Base-by-base conservation (phyloP, 1,140 invertebrate species). In the Euwallacea fornicatus region DNA sequence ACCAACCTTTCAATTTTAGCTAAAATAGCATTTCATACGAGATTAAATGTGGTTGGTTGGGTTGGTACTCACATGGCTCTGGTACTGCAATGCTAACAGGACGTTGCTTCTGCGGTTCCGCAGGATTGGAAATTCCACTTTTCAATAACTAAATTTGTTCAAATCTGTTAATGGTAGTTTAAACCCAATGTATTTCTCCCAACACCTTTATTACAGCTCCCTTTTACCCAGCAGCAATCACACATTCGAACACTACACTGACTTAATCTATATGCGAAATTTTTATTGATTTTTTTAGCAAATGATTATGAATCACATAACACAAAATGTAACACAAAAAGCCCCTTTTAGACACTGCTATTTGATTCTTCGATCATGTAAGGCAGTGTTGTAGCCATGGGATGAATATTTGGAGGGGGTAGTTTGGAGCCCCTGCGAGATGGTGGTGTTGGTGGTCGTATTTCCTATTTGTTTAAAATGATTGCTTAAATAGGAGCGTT, bases 291-390 rank as follows among this genome's bases (percentile, higher is more conserved):
- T 33, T 33, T n/a, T 33, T 33, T 33, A 33, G 21, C 21, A 33
- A 33, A 33, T 33, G 21, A 33, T 33, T 33, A 33, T 33, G 21
- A 33, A 33, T 33, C 21, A 33, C 21, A 33, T 33, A 33, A 33
- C 21, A 33, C 21, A 33, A 33, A 33, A 4, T 33, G 21, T 33
- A 33, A 33, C 21, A 33, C 21, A 33, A 33, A 33, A 33, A 33
- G 21, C 21, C 21, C 21, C 21, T 33, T 33, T 62, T 63, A 70
- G 11, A 64, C 61, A 46, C 68, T 62, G 33, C n/a, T 64, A 13
- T 15, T 66, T 47, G 65, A 73, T 81, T 86, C 85, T 66, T 86
- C 85, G 62, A 85, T 85, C 82, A 84, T 86, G 70, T 80, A 83
- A 21, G 84, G 81, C 61, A 85, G 72, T 72, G 81, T 83, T 6